phyloP scores from a whole-genome alignment of 2,888 invertebrate genomes.

The Cephus rjabovi region DNA sequence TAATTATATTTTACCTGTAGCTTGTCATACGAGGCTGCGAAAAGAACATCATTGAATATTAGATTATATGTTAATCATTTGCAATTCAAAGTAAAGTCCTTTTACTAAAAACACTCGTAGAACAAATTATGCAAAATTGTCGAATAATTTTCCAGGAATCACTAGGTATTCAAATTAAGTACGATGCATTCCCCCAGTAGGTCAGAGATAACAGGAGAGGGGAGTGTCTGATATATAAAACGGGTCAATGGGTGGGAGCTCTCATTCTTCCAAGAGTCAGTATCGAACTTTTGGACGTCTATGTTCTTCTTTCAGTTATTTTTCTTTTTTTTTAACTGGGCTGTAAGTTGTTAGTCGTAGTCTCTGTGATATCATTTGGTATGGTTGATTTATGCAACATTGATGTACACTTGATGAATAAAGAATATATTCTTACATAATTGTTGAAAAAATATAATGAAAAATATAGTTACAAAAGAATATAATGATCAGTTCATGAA shows the following conservation, averaged over 20 bases:
- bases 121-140: not conserved
- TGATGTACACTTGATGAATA: not conserved
- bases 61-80: not conserved
- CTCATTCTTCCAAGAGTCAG: not conserved
- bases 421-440: not conserved
- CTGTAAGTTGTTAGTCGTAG: not conserved
- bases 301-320: not conserved
- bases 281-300: not conserved
- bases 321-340: not conserved
- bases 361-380: not conserved
- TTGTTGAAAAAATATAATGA: not conserved
- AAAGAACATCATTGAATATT: not conserved
- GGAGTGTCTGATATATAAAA: not conserved
- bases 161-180: not conserved
- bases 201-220: not conserved
- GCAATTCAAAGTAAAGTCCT: not conserved
- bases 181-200: not conserved
- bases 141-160: not conserved
- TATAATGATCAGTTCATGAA: not conserved
- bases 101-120: not conserved
- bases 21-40: not conserved
- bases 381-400: not conserved
- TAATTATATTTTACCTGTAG: not conserved
- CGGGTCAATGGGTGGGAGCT: not conserved
- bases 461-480: not conserved